phyloP scores from a whole-genome alignment of 2,797 vertebrate species.

The Anolis apletophallus region DNA sequence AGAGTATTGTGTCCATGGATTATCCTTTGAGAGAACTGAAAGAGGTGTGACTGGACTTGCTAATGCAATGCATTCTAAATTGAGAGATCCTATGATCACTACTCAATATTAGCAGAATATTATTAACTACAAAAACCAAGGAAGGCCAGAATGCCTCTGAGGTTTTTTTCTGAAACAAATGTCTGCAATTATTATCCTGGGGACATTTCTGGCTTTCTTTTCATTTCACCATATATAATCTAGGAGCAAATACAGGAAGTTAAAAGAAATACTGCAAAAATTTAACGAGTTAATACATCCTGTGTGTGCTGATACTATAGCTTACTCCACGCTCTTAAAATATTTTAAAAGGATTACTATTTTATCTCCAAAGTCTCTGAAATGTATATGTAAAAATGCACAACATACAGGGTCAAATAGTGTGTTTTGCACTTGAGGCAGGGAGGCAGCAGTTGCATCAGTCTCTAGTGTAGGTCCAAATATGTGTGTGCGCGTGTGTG shows the following conservation, averaged over 20 bases:
- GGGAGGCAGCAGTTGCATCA: not conserved
- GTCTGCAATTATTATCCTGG: not conserved
- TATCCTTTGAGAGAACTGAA: not conserved
- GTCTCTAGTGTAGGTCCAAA: not conserved
- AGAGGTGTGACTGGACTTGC: not conserved
- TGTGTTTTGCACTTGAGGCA: not conserved
- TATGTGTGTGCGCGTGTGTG: no score
- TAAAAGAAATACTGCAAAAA: constrained; percentile 6
- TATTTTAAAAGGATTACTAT: not conserved
- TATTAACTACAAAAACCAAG: not conserved
- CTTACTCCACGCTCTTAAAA: not conserved
- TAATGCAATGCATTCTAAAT: not conserved
- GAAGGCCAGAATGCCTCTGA: not conserved
- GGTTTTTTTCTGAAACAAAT: constrained; percentile 4
- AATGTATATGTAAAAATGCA: not conserved
- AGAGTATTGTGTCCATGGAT: not conserved
- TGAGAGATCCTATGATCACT: not conserved
- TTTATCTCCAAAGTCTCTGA: not conserved
- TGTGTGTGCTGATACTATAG: not conserved
- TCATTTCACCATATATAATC: constrained; percentile 44
- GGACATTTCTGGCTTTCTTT: constrained; percentile 52
- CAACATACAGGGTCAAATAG: not conserved
- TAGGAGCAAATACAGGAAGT: constrained; percentile 1
- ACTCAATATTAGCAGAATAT: constrained; percentile 20
- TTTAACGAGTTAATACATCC: constrained; percentile 35